These are phyloP conservation scores for Lepidurus apus DNA, from an alignment of 1,140 invertebrate species.

Conservation along the genomic window DNA sequence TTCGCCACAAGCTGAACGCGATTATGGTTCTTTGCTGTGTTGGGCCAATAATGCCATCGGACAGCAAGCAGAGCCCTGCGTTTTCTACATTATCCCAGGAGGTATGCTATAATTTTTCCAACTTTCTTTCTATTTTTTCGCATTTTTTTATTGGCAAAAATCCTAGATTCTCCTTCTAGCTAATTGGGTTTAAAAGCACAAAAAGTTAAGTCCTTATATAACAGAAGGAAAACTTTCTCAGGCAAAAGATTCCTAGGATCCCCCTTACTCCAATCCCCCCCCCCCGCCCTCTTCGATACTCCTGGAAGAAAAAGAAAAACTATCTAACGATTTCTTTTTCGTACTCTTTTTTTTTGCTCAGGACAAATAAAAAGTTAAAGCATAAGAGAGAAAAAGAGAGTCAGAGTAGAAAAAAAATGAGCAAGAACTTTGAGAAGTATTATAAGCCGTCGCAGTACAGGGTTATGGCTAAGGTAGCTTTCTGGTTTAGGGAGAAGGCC, in stretches of 20 bases:
- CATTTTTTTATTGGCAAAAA: not conserved
- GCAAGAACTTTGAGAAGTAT: not conserved
- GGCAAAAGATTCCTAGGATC: too few species aligned
- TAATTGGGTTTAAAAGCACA: not conserved
- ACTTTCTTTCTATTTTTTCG: not conserved
- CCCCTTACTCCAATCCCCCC: too few species aligned
- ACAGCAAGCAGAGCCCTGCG: constrained; percentile 58
- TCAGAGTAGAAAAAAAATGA: too few species aligned
- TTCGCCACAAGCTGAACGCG: constrained; percentile 74
- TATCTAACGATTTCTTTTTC: too few species aligned
- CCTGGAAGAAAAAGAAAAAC: too few species aligned
- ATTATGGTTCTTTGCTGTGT: constrained; percentile 80
- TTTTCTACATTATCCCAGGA: constrained; percentile 63
- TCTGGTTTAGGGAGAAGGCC: not conserved
- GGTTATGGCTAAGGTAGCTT: not conserved
- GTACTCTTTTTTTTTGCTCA: too few species aligned
- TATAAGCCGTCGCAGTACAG: not conserved
- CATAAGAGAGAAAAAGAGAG: not conserved
- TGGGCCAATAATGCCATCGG: constrained; percentile 61
- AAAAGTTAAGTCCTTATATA: too few species aligned
- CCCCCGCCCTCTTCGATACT: too few species aligned
- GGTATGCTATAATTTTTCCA: constrained; percentile 45
- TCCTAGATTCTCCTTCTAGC: not conserved
- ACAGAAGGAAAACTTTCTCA: too few species aligned
- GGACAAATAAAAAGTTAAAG: not conserved